phyloP scores from a whole-genome alignment of 2,113 vertebrate species.

The Alectura lathami region DNA sequence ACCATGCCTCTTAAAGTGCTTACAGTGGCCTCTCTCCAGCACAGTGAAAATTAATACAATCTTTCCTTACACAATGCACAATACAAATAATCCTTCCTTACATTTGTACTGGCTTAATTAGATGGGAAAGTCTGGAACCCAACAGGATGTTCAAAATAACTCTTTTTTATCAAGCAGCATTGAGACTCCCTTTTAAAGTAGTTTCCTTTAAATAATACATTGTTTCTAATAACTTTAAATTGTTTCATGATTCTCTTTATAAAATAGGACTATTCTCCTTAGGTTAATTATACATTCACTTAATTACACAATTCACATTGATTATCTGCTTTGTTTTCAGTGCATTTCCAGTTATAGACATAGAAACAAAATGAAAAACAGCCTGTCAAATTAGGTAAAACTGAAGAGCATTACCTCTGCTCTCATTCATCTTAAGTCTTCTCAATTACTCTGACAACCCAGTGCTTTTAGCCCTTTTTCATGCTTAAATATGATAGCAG shows the following conservation, averaged over 20 bases:
- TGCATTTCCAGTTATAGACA: background rate
- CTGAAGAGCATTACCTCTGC: background rate
- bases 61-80: no score
- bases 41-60: background rate
- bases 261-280: slow-evolving; percentile 60
- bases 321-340: slow-evolving; percentile 21
- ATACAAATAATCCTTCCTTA: no score
- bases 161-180: slow-evolving; percentile 34
- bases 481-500: background rate
- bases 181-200: slow-evolving; percentile 23
- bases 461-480: background rate
- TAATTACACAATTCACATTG: slow-evolving; percentile 35
- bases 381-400: background rate
- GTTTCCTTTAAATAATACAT: slow-evolving; percentile 60
- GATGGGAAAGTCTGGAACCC: background rate
- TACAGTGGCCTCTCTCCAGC: background rate
- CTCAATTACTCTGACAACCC: background rate
- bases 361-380: background rate
- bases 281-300: slow-evolving; percentile 47
- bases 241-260: slow-evolving; percentile 22
- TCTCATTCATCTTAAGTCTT: background rate
- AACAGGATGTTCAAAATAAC: slow-evolving; percentile 25
- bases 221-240: slow-evolving; percentile 44
- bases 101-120: background rate
- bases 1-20: background rate